Conservation (phyloP, 1,140 invertebrate species). For the Trinorchestia longiramus region DNA sequence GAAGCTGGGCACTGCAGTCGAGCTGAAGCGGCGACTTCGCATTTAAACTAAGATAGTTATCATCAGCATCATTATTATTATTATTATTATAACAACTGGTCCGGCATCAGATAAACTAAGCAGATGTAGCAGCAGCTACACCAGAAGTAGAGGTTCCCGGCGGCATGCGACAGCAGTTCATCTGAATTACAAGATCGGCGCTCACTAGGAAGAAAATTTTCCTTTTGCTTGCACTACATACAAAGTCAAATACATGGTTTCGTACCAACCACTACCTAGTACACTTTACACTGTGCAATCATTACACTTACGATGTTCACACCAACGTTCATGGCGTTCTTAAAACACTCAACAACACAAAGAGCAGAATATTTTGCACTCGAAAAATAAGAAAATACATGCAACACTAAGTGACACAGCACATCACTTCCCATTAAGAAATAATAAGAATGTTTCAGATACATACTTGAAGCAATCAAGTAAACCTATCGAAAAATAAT, state of each 20-base stretch:
- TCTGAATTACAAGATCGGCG: neutral
- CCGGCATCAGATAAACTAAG: conserved; percentile 43
- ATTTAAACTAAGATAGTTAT: conserved; percentile 28
- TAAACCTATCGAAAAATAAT: conserved; percentile 48
- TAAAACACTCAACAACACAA: conserved; percentile 35
- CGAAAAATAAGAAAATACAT: conserved; percentile 50
- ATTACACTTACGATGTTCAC: conserved; percentile 33
- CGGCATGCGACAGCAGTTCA: neutral
- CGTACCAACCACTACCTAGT: conserved; percentile 17
- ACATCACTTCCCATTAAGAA: conserved; percentile 50
- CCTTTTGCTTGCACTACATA: neutral
- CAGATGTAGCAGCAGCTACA: neutral
- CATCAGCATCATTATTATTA: conserved; percentile 3
- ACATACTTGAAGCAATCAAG: conserved; percentile 39
- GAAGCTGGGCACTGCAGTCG: conserved; percentile 14
- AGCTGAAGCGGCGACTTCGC: neutral
- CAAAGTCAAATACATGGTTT: conserved; percentile 32
- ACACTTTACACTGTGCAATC: conserved; percentile 51
- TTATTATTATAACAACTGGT: conserved; percentile 46
- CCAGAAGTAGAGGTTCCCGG: neutral
- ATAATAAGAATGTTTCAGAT: conserved; percentile 23
- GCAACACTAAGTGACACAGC: conserved; percentile 34
- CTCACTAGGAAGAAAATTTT: neutral
- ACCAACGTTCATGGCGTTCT: conserved; percentile 21
- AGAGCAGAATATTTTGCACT: conserved; percentile 33